phyloP scores from a whole-genome alignment of 2,113 vertebrate genomes.

The Datnioides undecimradiatus region DNA sequence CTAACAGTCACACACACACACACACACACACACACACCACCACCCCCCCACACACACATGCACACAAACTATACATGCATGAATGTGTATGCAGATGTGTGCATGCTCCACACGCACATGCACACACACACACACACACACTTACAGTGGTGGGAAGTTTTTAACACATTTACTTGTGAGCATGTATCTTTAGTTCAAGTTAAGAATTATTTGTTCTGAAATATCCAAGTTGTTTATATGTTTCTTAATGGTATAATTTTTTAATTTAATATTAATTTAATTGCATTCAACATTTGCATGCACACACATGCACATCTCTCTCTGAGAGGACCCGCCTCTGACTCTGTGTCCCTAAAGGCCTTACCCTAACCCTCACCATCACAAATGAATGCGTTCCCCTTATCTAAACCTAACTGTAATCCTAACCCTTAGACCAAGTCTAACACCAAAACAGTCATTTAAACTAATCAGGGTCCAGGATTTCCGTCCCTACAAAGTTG shows the following conservation, averaged over 20 bases:
- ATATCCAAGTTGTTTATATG: background rate
- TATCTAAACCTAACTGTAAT: too few species aligned
- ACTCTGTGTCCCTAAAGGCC: too few species aligned
- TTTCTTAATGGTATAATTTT: background rate
- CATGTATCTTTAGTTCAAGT: background rate
- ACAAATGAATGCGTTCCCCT: too few species aligned
- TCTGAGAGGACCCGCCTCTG: too few species aligned
- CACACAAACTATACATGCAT: slow-evolving; percentile 1
- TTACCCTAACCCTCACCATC: too few species aligned
- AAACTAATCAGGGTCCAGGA: too few species aligned
- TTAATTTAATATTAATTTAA: too few species aligned
- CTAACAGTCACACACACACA: slow-evolving; percentile 47
- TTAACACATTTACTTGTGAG: background rate
- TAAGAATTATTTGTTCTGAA: background rate
- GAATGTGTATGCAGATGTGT: slow-evolving; percentile 15
- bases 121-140: slow-evolving; percentile 10
- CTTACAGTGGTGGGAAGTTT: background rate
- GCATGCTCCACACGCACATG: background rate
- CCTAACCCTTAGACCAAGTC: too few species aligned
- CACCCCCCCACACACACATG: slow-evolving; percentile 7
- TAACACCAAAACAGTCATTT: too few species aligned
- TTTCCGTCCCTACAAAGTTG: too few species aligned
- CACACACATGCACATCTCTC: too few species aligned
- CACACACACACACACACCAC: slow-evolving; percentile 37
- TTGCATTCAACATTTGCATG: too few species aligned